phyloP scores from a whole-genome alignment of 2,888 invertebrate genomes.

The Eutolmus rufibarbis region DNA sequence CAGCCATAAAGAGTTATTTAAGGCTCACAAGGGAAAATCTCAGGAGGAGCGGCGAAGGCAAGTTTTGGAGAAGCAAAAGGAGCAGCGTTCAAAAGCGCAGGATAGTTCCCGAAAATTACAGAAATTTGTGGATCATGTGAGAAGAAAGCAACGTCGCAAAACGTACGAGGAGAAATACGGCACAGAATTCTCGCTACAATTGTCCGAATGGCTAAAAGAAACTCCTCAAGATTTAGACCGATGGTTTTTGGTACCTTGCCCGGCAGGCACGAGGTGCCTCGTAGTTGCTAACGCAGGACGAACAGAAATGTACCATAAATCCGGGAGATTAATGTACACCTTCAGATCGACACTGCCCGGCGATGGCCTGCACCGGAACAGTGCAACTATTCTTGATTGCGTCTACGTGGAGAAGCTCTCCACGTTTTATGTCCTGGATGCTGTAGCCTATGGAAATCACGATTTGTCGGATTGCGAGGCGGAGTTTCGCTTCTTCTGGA shows the following conservation, averaged over 20 bases:
- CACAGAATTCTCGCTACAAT: constrained; percentile 70
- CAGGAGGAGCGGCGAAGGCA: constrained; percentile 55
- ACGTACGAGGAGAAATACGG: constrained; percentile 48
- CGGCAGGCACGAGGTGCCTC: constrained; percentile 83
- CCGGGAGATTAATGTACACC: constrained; percentile 67
- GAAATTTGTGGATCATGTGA: constrained; percentile 39
- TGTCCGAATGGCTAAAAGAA: constrained; percentile 93
- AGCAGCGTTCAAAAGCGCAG: constrained; percentile 54
- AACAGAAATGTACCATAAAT: constrained; percentile 75
- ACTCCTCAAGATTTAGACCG: constrained; percentile 79
- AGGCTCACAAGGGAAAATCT: constrained; percentile 32
- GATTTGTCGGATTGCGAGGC: constrained; percentile 62
- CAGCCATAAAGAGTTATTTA: constrained; percentile 33
- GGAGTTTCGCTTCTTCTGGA: constrained; percentile 86
- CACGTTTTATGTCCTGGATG: constrained; percentile 81
- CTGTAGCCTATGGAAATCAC: constrained; percentile 62
- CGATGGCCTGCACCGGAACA: constrained; percentile 49
- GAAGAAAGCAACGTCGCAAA: neutral
- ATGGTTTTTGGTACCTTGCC: constrained; percentile 82
- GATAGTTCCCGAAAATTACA: constrained; percentile 51
- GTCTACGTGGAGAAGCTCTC: constrained; percentile 69
- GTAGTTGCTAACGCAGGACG: constrained; percentile 75
- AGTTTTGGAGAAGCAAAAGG: constrained; percentile 56
- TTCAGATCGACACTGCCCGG: constrained; percentile 62
- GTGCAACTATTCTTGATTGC: constrained; percentile 75